Conservation (phyloP, 1,140 invertebrate genomes). For the Ladona fulva region DNA sequence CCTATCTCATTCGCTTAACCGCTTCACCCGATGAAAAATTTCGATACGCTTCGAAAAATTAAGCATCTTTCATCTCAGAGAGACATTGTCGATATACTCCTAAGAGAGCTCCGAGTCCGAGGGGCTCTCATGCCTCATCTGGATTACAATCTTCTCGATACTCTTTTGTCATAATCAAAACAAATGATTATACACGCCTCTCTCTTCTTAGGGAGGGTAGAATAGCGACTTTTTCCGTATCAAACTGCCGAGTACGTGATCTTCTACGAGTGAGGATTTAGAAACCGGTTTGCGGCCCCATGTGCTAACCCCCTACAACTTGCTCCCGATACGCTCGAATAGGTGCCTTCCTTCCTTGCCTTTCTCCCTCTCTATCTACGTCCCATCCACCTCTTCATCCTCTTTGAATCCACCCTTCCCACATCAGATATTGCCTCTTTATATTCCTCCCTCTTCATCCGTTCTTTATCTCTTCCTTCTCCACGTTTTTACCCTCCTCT, state of each 20-base stretch:
- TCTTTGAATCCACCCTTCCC: background rate
- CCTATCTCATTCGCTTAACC: too few species aligned
- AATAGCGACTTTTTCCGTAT: background rate
- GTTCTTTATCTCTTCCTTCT: background rate
- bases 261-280: background rate
- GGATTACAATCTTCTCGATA: background rate
- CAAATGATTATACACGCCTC: background rate
- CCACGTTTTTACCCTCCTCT: background rate
- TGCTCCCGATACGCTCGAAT: background rate
- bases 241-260: background rate
- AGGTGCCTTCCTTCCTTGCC: background rate
- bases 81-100: too few species aligned
- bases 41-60: too few species aligned
- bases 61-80: too few species aligned
- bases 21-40: too few species aligned
- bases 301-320: background rate
- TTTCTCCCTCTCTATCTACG: background rate
- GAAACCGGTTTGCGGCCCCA: background rate
- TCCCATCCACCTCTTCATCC: background rate
- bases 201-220: background rate
- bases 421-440: background rate
- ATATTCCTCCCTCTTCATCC: background rate
- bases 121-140: background rate
- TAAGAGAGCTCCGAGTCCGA: too few species aligned
- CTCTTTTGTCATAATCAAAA: slow-evolving; percentile 6